Conservation (phyloP, 2,888 invertebrate species). For the Drosophila peninsularis region DNA sequence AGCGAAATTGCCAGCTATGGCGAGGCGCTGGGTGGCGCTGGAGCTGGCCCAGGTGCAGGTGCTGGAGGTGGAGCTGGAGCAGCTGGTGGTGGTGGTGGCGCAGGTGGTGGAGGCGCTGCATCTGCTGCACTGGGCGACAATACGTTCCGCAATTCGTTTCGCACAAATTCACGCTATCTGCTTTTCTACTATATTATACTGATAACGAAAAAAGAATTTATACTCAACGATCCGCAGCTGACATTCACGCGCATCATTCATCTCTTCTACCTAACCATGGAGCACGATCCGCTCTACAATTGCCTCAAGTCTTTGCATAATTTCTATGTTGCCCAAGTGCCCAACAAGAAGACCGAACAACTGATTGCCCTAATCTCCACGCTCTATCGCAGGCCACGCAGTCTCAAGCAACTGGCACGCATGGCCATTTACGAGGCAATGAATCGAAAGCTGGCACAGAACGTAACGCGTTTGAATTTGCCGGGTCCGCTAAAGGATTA, state of each 20-base stretch:
- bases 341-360: constrained; percentile 87
- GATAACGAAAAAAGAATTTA: constrained; percentile 88
- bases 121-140: constrained; percentile 70
- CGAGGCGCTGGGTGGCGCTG: constrained; percentile 72
- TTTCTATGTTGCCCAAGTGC: constrained; percentile 88
- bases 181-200: constrained; percentile 90
- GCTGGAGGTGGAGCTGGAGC: constrained; percentile 34
- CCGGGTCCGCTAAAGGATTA: constrained; percentile 89
- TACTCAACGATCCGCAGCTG: constrained; percentile 87
- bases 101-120: constrained; percentile 40
- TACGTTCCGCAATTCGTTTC: constrained; percentile 84
- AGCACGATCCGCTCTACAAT: constrained; percentile 88
- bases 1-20: constrained; percentile 84
- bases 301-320: constrained; percentile 89
- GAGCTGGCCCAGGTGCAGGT: constrained; percentile 41
- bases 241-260: constrained; percentile 88
- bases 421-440: constrained; percentile 89
- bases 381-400: constrained; percentile 88
- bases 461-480: constrained; percentile 88
- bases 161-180: constrained; percentile 86
- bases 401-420: constrained; percentile 90
- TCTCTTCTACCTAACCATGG: constrained; percentile 88
- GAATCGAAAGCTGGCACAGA: constrained; percentile 87
- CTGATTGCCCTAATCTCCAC: constrained; percentile 87
- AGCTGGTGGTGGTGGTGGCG: constrained; percentile 38